Evolutionary conservation across 2,888 invertebrate genomes (phyloP).

Genomic region (Sphaerophoria rueppellii): DNA sequence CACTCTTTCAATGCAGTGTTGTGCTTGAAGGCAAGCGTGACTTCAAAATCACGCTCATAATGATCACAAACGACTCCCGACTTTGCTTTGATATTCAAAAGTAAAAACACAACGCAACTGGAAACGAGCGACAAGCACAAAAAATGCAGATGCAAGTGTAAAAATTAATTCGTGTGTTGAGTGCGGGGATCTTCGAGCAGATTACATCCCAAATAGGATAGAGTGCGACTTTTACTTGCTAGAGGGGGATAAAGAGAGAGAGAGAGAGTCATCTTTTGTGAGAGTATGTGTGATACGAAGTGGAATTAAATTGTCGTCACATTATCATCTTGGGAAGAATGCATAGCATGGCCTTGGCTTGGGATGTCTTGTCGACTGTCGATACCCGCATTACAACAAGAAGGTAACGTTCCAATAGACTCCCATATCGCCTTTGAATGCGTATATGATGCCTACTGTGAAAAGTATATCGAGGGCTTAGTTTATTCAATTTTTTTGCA

Average conservation of each 20-base stretch:
- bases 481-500: constrained; percentile 6
- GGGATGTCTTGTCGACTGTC: constrained; percentile 41
- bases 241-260: not conserved
- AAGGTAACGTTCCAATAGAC: not conserved
- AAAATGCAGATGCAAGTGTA: constrained; percentile 67
- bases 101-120: constrained; percentile 1
- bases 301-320: constrained; percentile 73
- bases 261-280: not conserved
- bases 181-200: constrained; percentile 60
- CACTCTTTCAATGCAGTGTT: not conserved
- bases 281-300: constrained; percentile 32
- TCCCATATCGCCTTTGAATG: constrained; percentile 53
- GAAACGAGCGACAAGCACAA: constrained; percentile 1
- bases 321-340: constrained; percentile 60
- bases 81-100: constrained; percentile 33
- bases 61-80: constrained; percentile 71
- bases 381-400: constrained; percentile 32
- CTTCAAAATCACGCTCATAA: constrained; percentile 73
- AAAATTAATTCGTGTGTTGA: constrained; percentile 72
- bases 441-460: constrained; percentile 28
- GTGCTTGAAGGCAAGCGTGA: constrained; percentile 58
- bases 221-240: not conserved
- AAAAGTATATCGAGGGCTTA: constrained; percentile 17
- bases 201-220: constrained; percentile 62
- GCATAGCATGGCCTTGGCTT: constrained; percentile 69